phyloP scores from a whole-genome alignment of 2,797 vertebrate species.

The Spondyliosoma cantharus region DNA sequence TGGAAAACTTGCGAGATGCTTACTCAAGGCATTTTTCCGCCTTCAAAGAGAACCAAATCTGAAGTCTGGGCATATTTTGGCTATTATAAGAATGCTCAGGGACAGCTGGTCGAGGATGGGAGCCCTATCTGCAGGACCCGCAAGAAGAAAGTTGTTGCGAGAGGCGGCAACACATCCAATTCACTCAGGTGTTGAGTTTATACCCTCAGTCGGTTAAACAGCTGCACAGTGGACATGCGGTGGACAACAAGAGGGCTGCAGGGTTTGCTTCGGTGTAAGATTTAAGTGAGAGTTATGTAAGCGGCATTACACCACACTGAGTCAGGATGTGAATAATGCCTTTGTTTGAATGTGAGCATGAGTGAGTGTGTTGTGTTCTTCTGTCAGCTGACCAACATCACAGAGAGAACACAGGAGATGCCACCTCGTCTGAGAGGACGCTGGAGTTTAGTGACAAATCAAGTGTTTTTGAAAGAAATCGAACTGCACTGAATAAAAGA shows the following conservation, averaged over 20 bases:
- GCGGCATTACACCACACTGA: constrained; percentile 29
- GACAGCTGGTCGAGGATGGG: no score
- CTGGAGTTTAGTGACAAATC: not conserved
- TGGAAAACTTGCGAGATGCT: no score
- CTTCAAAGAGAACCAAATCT: no score
- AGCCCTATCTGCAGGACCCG: no score
- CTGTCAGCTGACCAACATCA: constrained; percentile 43
- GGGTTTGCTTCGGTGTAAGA: constrained; percentile 19
- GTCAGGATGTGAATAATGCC: constrained; percentile 55
- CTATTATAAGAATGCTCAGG: no score
- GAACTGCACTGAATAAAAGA: no score
- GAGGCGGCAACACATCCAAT: no score
- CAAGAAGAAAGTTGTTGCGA: no score
- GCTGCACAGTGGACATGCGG: not conserved
- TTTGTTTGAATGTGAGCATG: constrained; percentile 55
- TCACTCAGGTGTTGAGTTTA: constrained; percentile 11
- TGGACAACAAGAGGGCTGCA: not conserved
- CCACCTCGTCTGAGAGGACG: not conserved
- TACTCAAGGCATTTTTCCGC: no score
- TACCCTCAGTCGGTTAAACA: not conserved
- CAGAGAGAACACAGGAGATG: not conserved
- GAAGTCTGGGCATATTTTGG: no score
- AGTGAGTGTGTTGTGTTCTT: constrained; percentile 6
- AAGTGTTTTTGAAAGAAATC: no score
- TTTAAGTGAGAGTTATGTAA: constrained; percentile 65